Conservation (phyloP, 2,113 vertebrate genomes). For the Diglossa brunneiventris region DNA sequence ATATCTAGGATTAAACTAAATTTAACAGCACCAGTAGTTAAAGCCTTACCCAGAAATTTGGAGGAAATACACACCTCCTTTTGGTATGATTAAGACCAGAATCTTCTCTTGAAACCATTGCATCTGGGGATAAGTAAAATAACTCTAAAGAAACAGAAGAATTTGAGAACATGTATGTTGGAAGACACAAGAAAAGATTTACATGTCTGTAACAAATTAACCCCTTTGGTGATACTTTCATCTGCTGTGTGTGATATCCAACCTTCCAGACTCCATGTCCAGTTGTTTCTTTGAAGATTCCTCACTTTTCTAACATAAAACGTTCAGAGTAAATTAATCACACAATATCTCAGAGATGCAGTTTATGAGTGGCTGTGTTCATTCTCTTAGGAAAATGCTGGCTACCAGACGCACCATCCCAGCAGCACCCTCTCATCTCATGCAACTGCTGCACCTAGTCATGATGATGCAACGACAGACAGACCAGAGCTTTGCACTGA, state of each 20-base stretch:
- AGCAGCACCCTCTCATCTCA: background rate
- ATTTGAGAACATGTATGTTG: background rate
- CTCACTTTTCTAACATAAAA: background rate
- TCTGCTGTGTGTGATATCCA: background rate
- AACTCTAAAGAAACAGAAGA: background rate
- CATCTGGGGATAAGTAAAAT: background rate
- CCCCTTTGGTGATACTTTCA: background rate
- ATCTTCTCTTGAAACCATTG: background rate
- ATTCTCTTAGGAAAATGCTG: background rate
- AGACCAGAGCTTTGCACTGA: background rate
- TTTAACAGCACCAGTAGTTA: background rate
- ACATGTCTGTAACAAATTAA: background rate
- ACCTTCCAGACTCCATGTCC: background rate
- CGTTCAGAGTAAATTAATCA: background rate
- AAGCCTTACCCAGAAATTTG: background rate
- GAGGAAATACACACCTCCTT: background rate
- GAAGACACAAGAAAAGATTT: background rate
- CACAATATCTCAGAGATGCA: background rate
- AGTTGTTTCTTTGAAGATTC: background rate
- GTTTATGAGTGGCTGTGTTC: rapidly evolving
- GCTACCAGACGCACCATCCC: background rate
- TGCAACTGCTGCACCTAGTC: background rate
- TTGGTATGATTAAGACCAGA: background rate
- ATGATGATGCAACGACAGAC: no score
- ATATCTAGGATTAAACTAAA: background rate